Percentiles rank a stretch among this genome's conserved stretches.
Conservation (phyloP, 2,888 invertebrate genomes). For the Copidosoma aretas region DNA sequence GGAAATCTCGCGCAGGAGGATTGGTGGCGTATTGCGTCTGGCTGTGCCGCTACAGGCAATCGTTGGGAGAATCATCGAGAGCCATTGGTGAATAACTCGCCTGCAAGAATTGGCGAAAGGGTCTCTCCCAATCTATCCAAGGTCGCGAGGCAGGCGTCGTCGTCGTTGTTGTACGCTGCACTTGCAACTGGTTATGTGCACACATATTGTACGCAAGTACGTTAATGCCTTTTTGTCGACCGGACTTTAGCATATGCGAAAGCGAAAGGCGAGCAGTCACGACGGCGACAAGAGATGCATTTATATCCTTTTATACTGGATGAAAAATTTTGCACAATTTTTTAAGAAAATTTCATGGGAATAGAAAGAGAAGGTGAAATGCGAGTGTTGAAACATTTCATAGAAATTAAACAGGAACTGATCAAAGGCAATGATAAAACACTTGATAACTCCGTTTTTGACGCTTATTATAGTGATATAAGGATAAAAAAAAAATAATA, state of each 20-base stretch:
- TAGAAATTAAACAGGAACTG: no score
- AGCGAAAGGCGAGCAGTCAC: constrained; percentile 28
- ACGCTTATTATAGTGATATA: no score
- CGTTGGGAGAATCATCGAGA: not conserved
- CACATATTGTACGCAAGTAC: not conserved
- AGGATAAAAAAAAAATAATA: no score
- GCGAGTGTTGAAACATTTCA: no score
- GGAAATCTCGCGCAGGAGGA: no score
- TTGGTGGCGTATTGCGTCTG: no score
- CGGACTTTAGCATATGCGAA: constrained; percentile 7
- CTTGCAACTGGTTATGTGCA: constrained; percentile 15
- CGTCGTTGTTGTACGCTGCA: constrained; percentile 19
- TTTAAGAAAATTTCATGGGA: not conserved
- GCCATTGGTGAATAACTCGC: constrained; percentile 2
- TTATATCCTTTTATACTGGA: constrained; percentile 11
- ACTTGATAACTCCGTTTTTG: no score
- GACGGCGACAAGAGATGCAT: constrained; percentile 11
- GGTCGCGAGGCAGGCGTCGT: constrained; percentile 12
- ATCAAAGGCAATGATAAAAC: no score
- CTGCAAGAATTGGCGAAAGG: constrained; percentile 20
- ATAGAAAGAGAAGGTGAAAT: no score
- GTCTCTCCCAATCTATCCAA: constrained; percentile 16
- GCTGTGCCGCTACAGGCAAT: no score
- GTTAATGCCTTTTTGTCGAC: constrained; percentile 18
- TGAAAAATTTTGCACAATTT: constrained; percentile 22